Conservation (phyloP, 92 coral and sea anemone genomes). For the Epizoanthus stellaris region DNA sequence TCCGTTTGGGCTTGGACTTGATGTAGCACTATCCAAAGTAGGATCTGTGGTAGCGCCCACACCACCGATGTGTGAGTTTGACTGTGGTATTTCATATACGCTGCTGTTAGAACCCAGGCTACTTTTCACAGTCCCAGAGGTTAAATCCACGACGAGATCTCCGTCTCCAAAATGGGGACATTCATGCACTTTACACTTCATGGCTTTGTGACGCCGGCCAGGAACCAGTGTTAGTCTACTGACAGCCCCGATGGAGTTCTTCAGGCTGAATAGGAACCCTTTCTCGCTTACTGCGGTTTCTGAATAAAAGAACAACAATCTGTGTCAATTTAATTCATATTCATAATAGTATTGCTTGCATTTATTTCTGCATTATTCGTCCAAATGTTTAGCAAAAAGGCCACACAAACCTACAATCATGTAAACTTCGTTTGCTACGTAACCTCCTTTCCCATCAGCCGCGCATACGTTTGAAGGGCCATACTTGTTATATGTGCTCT, state of each 20-base stretch:
- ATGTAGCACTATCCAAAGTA: too few relatives aligned
- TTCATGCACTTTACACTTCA: background rate
- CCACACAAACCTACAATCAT: background rate
- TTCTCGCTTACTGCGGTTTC: constrained; percentile 10
- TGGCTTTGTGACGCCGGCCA: background rate
- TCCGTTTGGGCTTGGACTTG: too few relatives aligned
- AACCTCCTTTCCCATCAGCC: background rate
- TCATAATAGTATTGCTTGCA: too few relatives aligned
- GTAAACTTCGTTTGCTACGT: background rate
- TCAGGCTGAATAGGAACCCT: constrained; percentile 10
- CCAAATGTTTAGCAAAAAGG: background rate
- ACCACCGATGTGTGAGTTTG: too few relatives aligned
- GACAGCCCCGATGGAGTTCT: background rate
- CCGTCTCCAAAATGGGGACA: constrained; percentile 12
- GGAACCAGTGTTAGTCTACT: background rate
- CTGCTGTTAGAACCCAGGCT: background rate
- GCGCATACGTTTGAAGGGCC: background rate
- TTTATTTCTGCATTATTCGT: too few relatives aligned
- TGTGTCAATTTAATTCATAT: too few relatives aligned
- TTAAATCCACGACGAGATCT: background rate
- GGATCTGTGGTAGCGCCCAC: too few relatives aligned
- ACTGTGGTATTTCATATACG: background rate
- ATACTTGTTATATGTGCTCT: background rate
- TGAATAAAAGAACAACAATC: background rate
- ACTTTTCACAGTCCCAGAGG: background rate